Evolutionary conservation across 2,888 invertebrate genomes (phyloP), one percentile per base, ranked within the genome.

Genomic region (Apoderus coryli): DNA sequence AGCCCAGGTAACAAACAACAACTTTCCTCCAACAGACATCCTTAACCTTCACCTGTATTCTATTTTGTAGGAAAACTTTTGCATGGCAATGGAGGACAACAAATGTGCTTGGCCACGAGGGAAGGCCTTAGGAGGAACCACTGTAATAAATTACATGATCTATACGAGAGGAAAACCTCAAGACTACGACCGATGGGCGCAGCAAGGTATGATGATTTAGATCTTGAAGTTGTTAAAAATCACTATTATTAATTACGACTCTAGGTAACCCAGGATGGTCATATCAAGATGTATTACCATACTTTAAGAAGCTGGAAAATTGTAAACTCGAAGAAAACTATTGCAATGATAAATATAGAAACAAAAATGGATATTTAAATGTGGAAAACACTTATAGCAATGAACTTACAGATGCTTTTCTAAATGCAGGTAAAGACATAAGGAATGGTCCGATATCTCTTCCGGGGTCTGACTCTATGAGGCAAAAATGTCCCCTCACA

Each of bases 151-250:
- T 34, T 47, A 48, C 37, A 69, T 69, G 67, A 63, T 64, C 38
- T 70, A 69, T 46, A 61, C 64, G 2, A 53, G 71, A 29, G 70
- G 70, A 1, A 63, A 69, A 45, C 68, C 67, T 3, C 57, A 61
- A 10, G 78, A 82, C 46, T 82, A 74, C 55, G 72, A 82, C 42
- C 56, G 63, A 53, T 82, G 70, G 70, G 63, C 58, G 32, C 48
- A 43, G 7, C 32, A 30, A 35, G 40, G 39, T 29, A 35, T 27
- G n/a, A n/a, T n/a, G n/a, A n/a, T n/a, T n/a, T n/a, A 5, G 9
- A 7, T 16, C 9, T 6, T 16, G 9, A 16, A 16, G 9, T 16
- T 16, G 9, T 16, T 7, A 16, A 16, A 16, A 16, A 16, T 16
- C 19, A 16, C 6, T 16, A 7, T 7, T 16, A 7, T 16, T 16